Evolutionary conservation across 1,140 invertebrate genomes (phyloP), one percentile per base, ranked within the genome.

Genomic region (Apolygus lucorum): DNA sequence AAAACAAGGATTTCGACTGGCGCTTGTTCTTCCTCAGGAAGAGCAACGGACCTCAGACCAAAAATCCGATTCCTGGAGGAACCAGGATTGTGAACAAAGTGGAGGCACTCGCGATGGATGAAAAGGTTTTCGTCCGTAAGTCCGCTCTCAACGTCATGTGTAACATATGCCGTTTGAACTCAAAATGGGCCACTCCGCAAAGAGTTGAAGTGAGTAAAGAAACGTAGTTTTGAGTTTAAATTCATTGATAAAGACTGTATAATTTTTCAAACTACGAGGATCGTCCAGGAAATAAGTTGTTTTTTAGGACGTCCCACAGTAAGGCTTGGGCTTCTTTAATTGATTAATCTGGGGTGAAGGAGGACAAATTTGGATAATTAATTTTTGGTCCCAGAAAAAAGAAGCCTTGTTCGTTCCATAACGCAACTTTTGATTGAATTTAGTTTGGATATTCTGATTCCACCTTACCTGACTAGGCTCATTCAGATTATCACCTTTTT

Each of bases 41-140:
- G 11, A 70, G 67, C 0, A 67, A 77, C 2, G 28, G 13, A 13
- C 63, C 21, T 25, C 21, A 14, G 8, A 70, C 77, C 13, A 22
- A 70, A 0, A 70, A 79, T 52, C 72, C 75, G 13, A 69, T 84
- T 11, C 82, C 82, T 4, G 77, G 78, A 22, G 76, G 72, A 13
- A 75, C 74, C 13, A 68, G 69, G 1, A 72, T 83, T 17, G 74
- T 81, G 27, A 52, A 75, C 2, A 82, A 86, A 78, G 69, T 87
- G 1, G 74, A 78, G 27, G 72, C 79, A 1, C 76, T 85, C 67
- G 73, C 79, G n/a, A 74, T 78, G 22, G 86, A 88, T 74, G 81
- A 83, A 28, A 83, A 85, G 73, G 85, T 84, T 1, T 76, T 81
- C 69, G 83, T 87, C 21, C 76, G 86, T 4, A 83, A 84, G 69